Conservation (phyloP, 2,113 vertebrate species). For the Podiceps cristatus region DNA sequence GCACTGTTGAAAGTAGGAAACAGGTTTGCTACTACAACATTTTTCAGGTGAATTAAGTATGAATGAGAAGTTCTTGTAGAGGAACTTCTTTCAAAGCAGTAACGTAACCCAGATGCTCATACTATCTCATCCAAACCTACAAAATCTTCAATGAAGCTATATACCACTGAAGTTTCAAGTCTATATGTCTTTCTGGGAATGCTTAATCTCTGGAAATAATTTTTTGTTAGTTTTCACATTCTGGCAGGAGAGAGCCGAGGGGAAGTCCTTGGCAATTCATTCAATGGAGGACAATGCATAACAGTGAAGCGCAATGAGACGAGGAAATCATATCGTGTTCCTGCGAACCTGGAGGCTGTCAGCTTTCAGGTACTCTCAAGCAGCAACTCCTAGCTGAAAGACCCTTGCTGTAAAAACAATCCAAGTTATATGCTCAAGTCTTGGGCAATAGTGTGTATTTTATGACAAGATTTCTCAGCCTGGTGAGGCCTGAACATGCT, state of each 20-base stretch:
- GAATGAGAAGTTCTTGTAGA: background rate
- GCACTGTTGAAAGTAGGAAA: background rate
- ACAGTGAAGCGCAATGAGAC: conserved; percentile 74
- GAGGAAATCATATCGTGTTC: conserved; percentile 79
- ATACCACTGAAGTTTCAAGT: background rate
- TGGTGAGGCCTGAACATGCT: background rate
- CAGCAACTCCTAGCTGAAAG: background rate
- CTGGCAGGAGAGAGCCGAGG: conserved; percentile 82
- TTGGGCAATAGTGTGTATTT: background rate
- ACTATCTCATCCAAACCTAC: background rate
- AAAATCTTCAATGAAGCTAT: background rate
- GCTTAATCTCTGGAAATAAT: conserved; percentile 32
- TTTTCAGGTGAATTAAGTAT: background rate
- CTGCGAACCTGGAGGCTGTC: conserved; percentile 85
- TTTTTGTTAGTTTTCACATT: conserved; percentile 83
- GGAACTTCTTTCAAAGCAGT: conserved; percentile 1
- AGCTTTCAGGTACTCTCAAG: conserved; percentile 82
- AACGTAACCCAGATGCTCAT: background rate
- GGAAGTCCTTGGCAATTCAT: conserved; percentile 85
- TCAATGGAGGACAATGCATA: conserved; percentile 84
- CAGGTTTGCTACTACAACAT: background rate
- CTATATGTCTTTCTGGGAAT: background rate
- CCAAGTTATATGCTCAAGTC: background rate
- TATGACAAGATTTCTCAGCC: background rate
- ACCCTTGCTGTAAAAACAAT: background rate